Evolutionary conservation across 2,113 vertebrate species (phyloP).

Genomic region (Pleuronectes platessa): DNA sequence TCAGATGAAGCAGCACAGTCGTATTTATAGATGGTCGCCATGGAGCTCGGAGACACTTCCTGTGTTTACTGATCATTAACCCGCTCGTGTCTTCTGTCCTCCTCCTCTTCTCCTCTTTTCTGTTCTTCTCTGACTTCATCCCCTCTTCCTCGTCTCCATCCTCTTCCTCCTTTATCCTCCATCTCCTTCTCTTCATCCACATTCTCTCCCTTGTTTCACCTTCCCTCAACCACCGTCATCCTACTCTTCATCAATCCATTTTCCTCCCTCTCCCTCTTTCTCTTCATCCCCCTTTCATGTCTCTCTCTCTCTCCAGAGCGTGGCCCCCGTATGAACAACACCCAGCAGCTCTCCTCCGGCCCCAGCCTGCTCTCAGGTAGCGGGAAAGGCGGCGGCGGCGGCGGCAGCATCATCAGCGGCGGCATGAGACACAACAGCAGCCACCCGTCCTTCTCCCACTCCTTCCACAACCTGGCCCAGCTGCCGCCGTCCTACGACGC

Average conservation of each 20-base stretch:
- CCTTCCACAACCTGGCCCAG: slow-evolving; percentile 93
- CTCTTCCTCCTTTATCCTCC: not conserved
- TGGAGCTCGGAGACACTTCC: slow-evolving; percentile 63
- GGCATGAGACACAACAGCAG: slow-evolving; percentile 84
- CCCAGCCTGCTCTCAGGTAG: slow-evolving; percentile 69
- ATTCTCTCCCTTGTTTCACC: not conserved
- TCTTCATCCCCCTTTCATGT: not conserved
- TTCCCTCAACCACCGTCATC: not conserved
- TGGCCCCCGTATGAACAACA: slow-evolving; percentile 81
- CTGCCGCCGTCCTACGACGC: slow-evolving; percentile 90
- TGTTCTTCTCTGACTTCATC: not conserved
- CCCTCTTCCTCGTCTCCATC: not conserved
- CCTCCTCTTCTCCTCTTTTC: not conserved
- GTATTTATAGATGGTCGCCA: slow-evolving; percentile 70
- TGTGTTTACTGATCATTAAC: slow-evolving; percentile 56
- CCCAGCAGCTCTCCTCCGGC: slow-evolving; percentile 80
- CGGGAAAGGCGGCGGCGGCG: slow-evolving; percentile 50
- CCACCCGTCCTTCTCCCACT: slow-evolving; percentile 87
- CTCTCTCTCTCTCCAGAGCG: slow-evolving; percentile 69
- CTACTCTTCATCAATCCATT: too few relatives aligned
- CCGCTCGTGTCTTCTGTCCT: slow-evolving; percentile 5
- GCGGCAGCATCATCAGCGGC: slow-evolving; percentile 19
- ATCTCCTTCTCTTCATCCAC: not conserved
- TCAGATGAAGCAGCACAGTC: slow-evolving; percentile 32
- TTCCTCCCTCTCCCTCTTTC: not conserved